These are phyloP conservation scores for Drosophila fuyamai DNA, from an alignment of 1,140 invertebrate genomes.

Conservation along the genomic window DNA sequence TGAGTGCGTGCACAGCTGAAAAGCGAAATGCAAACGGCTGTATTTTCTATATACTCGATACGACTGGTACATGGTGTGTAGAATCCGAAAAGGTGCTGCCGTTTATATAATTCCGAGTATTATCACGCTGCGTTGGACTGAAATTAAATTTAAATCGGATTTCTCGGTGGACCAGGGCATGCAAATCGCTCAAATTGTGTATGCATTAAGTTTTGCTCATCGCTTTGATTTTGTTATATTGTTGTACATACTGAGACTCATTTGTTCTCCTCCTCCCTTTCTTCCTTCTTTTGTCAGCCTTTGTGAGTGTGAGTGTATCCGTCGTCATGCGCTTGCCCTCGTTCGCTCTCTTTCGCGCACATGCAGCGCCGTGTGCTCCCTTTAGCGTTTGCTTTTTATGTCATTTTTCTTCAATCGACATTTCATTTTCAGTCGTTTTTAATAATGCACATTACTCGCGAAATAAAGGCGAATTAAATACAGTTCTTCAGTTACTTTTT, in stretches of 20 bases:
- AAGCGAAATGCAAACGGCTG: constrained; percentile 43
- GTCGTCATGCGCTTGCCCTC: constrained; percentile 77
- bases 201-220: constrained; percentile 61
- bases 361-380: constrained; percentile 39
- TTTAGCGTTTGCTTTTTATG: constrained; percentile 17
- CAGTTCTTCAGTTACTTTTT: background rate
- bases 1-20: constrained; percentile 76
- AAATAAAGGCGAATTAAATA: constrained; percentile 1
- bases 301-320: constrained; percentile 36
- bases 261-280: constrained; percentile 31
- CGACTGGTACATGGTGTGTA: constrained; percentile 52
- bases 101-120: constrained; percentile 63
- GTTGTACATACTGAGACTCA: constrained; percentile 46
- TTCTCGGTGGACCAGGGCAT: constrained; percentile 16
- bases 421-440: constrained; percentile 11
- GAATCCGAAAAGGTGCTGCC: constrained; percentile 45
- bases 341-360: constrained; percentile 69
- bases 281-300: constrained; percentile 31
- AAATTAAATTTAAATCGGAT: constrained; percentile 12
- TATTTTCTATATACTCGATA: constrained; percentile 51
- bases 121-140: constrained; percentile 22
- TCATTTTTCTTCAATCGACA: constrained; percentile 20
- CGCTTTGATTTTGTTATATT: constrained; percentile 60
- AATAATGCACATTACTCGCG: constrained; percentile 3
- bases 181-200: constrained; percentile 52